phyloP scores from a whole-genome alignment of 2,113 vertebrate genomes.

The Mystacornis crossleyi region DNA sequence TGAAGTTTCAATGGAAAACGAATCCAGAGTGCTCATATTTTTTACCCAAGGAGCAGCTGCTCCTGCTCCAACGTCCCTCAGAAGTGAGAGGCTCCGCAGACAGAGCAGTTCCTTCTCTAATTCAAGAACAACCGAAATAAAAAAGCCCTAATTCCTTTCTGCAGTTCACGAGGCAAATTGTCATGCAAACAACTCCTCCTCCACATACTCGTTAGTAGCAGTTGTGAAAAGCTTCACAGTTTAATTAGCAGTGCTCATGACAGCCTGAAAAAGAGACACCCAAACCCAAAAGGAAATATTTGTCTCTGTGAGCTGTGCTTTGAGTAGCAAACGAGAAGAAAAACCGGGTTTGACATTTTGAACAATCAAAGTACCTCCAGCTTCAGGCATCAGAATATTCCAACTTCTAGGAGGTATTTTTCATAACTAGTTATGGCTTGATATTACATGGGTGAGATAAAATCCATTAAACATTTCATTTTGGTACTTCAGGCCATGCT shows the following conservation, averaged over 20 bases:
- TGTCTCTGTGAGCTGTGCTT: background rate
- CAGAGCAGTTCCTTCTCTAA: background rate
- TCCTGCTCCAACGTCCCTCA: background rate
- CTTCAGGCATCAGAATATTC: background rate
- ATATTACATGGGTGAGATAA: background rate
- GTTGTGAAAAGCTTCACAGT: background rate
- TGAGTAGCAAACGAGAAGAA: background rate
- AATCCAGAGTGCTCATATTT: background rate
- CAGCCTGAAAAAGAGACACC: background rate
- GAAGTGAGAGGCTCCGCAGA: background rate
- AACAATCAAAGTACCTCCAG: background rate
- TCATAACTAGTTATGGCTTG: background rate
- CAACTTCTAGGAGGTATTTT: background rate
- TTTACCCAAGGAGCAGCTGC: background rate
- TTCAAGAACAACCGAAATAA: background rate
- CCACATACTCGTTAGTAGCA: background rate
- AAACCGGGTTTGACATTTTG: background rate
- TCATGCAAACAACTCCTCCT: background rate
- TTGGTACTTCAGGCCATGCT: background rate
- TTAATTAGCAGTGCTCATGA: background rate
- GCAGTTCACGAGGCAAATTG: background rate
- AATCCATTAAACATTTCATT: background rate
- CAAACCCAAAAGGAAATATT: background rate
- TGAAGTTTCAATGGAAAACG: background rate
- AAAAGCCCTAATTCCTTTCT: background rate